These are phyloP conservation scores for Sphyrna mokarran DNA, from an alignment of 2,113 vertebrate genomes.

Conservation along the genomic window DNA sequence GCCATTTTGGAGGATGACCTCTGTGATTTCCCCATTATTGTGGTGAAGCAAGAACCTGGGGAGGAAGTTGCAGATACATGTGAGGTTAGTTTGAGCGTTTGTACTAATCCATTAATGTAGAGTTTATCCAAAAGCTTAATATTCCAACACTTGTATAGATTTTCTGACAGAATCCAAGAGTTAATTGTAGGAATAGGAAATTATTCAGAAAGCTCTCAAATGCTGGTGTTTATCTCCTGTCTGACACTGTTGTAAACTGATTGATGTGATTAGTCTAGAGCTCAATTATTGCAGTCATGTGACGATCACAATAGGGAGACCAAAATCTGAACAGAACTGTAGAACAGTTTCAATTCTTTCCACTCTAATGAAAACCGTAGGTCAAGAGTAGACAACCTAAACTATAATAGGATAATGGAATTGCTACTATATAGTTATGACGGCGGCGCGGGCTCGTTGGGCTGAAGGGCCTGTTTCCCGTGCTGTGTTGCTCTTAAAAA, in stretches of 20 bases:
- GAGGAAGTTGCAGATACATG: neutral
- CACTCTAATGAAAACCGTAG: no score
- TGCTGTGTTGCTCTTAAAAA: no score
- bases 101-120: neutral
- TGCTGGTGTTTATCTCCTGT: neutral
- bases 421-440: no score
- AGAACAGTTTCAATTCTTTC: no score
- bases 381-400: no score
- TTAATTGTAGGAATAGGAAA: neutral
- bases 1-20: conserved; percentile 51
- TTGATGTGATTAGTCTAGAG: neutral
- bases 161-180: neutral
- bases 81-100: neutral
- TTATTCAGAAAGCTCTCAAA: neutral
- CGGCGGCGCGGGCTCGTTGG: no score
- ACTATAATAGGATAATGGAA: no score
- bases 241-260: neutral
- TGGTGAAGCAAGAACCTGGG: conserved; percentile 62
- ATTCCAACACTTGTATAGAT: neutral
- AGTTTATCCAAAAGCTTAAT: neutral
- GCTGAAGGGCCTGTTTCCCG: no score
- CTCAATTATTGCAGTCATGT: neutral
- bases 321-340: neutral
- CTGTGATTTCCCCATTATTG: conserved; percentile 64
- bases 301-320: neutral